Evolutionary conservation across 2,113 vertebrate species (phyloP).

Genomic region (Hucho hucho): DNA sequence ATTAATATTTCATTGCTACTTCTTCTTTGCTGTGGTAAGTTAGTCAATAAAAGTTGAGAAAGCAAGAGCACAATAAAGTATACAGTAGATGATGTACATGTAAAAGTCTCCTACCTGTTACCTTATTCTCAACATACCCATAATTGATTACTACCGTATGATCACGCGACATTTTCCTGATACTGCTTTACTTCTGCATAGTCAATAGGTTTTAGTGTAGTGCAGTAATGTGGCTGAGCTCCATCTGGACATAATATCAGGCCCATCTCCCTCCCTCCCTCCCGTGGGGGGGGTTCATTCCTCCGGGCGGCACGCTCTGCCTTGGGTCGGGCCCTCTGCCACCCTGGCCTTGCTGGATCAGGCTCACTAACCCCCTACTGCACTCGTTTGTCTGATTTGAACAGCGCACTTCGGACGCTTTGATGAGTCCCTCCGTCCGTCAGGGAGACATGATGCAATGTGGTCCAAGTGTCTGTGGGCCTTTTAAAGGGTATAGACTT

Average conservation of each 20-base stretch:
- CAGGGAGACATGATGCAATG: not conserved
- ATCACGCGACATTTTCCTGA: no score
- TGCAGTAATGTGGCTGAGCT: not conserved
- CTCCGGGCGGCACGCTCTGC: constrained; percentile 17
- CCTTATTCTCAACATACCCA: no score
- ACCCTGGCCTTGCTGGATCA: not conserved
- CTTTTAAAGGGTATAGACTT: not conserved
- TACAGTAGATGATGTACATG: no score
- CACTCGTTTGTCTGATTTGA: not conserved
- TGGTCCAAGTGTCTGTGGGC: not conserved
- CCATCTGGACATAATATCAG: constrained; percentile 16
- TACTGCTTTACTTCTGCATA: constrained; percentile 12
- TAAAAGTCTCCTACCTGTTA: no score
- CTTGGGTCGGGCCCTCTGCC: constrained; percentile 23
- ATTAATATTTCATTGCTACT: no score
- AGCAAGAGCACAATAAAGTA: no score
- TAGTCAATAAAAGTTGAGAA: no score
- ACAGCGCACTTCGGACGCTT: not conserved
- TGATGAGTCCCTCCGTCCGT: not conserved
- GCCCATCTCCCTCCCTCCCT: not conserved
- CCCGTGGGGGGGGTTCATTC: not conserved
- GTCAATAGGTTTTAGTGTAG: constrained; percentile 19
- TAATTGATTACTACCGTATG: no score
- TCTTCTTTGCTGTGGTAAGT: no score
- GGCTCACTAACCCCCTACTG: constrained; percentile 14